Conservation (phyloP, 2,888 invertebrate species). For the Xanthostigma xanthostigma region DNA sequence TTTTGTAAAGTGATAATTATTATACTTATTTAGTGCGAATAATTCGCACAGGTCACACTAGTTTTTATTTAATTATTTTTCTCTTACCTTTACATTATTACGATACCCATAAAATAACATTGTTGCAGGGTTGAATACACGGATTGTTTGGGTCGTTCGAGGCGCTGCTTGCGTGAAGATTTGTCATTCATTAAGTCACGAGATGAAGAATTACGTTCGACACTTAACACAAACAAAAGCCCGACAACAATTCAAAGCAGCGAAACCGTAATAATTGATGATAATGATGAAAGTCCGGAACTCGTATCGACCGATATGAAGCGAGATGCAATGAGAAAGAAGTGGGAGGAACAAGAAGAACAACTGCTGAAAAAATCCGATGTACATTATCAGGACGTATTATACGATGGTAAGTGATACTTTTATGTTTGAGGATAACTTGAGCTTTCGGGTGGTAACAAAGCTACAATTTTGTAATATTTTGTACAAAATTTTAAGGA, state of each 20-base stretch:
- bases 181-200: slow-evolving; percentile 47
- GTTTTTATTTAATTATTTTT: no score
- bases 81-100: no score
- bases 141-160: slow-evolving; percentile 75
- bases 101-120: slow-evolving; percentile 1
- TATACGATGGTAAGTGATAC: slow-evolving; percentile 56
- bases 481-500: background rate
- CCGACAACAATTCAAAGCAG: slow-evolving; percentile 9
- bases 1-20: no score
- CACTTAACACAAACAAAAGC: background rate
- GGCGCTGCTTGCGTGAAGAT: slow-evolving; percentile 69
- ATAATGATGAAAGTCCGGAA: slow-evolving; percentile 25
- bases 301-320: slow-evolving; percentile 37
- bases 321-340: slow-evolving; percentile 56
- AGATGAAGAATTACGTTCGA: slow-evolving; percentile 33
- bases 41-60: no score
- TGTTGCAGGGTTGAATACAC: slow-evolving; percentile 67
- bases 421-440: background rate
- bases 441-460: background rate
- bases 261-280: slow-evolving; percentile 18
- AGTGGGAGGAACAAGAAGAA: slow-evolving; percentile 78
- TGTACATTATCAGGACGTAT: slow-evolving; percentile 84
- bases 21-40: no score
- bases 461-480: background rate
- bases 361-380: slow-evolving; percentile 54